Base-by-base conservation (phyloP, 1,140 invertebrate genomes). In the Micrasema longulum region DNA sequence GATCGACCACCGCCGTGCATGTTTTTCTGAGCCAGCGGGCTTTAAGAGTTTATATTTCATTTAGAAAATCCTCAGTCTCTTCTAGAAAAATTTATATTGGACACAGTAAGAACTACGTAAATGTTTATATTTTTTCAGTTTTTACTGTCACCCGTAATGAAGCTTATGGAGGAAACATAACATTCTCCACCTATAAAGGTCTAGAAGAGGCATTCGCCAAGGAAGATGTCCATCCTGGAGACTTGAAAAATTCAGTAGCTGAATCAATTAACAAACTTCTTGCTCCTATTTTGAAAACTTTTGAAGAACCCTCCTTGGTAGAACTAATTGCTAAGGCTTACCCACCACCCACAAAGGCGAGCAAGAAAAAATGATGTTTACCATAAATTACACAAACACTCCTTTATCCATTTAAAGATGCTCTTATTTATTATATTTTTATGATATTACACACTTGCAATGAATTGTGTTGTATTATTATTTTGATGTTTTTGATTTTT, bases 161-260 rank as follows among this genome's bases (percentile, higher is more conserved):
- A 48, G 90, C 91, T 76, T 86, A 90, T 83, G 91, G 96, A 52
- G 96, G 96, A 52, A 87, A 95, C 84, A 75, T 90, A 47, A 85
- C 84, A 16, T 99, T 90, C 83, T 80, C 84, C 0, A 90, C 87
- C 6, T 98, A 91, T 85, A 88, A 91, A 66, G 88, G 91, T 66
- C 82, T 99, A 41, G 94, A 97, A 86, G 80, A 83, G 75, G 88
- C 89, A 67, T 96, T 93, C 86, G 89, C 90, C 0, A 89, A 90
- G 62, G 82, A 96, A 85, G 89, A 94, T 77, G 85, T 99, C 63
- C 95, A 98, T 88, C 97, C 97, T 35, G 96, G 91, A 43, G 97
- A 99, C 87, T 86, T 99, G 64, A 99, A 99, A 84, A 85, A 82
- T 53, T 89, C 91, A 50, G 92, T 95, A 22, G 95, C 95, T 84